Evolutionary conservation across 92 coral and sea anemone species (phyloP).

Genomic region (Montipora capitata): DNA sequence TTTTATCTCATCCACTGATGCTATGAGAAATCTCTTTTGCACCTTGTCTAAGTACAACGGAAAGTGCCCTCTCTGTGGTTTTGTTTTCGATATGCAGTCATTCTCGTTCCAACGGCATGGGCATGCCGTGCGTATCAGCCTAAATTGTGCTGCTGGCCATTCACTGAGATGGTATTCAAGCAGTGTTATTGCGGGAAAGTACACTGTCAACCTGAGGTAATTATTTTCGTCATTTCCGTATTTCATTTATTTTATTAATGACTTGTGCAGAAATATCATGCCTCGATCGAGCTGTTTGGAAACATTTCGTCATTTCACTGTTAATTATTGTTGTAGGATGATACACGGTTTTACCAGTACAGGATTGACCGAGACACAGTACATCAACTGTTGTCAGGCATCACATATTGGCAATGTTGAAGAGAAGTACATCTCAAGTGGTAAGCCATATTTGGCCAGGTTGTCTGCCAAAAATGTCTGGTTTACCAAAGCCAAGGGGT

Average conservation of each 20-base stretch:
- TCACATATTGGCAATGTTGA: no score
- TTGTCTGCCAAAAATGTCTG: background rate
- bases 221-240: background rate
- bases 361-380: constrained; percentile 1
- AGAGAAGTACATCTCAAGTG: no score
- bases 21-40: constrained; percentile 25
- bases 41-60: constrained; percentile 18
- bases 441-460: background rate
- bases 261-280: background rate
- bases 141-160: constrained; percentile 38
- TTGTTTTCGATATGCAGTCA: background rate
- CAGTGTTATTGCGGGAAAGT: constrained; percentile 16
- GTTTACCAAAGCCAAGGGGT: no score
- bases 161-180: constrained; percentile 55
- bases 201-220: constrained; percentile 54
- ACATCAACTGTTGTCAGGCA: no score
- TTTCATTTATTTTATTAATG: background rate
- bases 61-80: constrained; percentile 43
- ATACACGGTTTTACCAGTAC: constrained; percentile 4
- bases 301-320: background rate
- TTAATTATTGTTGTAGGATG: background rate
- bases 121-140: constrained; percentile 24
- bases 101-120: constrained; percentile 20
- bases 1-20: constrained; percentile 24
- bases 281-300: background rate